Conservation (phyloP, 2,113 vertebrate genomes). For the Naja naja region DNA sequence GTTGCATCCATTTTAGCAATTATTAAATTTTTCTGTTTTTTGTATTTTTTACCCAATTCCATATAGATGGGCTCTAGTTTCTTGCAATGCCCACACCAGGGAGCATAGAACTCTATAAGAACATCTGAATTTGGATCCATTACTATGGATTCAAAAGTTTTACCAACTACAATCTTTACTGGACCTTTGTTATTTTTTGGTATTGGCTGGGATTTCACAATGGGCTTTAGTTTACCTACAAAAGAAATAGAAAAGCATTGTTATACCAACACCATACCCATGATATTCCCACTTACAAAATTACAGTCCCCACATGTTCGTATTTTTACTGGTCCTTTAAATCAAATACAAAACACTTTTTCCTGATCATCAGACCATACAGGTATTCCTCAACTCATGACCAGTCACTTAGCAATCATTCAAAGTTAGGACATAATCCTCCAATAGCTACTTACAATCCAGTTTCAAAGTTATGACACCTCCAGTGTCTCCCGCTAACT, state of each 20-base stretch:
- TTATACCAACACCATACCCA: neutral
- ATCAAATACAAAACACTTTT: neutral
- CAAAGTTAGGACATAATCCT: neutral
- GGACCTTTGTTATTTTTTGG: conserved; percentile 95
- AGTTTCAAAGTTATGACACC: neutral
- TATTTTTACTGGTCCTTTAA: neutral
- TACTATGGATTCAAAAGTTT: conserved; percentile 90
- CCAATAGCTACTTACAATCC: neutral
- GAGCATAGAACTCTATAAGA: conserved; percentile 94
- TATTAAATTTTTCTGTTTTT: conserved; percentile 83
- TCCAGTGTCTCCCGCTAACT: neutral
- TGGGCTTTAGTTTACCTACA: conserved; percentile 88
- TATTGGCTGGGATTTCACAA: conserved; percentile 90
- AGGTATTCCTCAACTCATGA: neutral
- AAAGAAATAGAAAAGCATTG: neutral
- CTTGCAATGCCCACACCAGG: conserved; percentile 98
- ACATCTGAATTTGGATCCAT: conserved; percentile 90
- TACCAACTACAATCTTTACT: conserved; percentile 92
- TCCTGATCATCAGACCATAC: neutral
- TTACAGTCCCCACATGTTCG: neutral
- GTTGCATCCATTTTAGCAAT: conserved; percentile 98
- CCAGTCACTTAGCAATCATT: neutral
- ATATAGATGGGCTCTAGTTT: conserved; percentile 87
- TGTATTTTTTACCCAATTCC: conserved; percentile 91
- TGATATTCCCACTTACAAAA: neutral